These are phyloP conservation scores for Odontamblyopus rebecca DNA, from an alignment of 2,797 vertebrate genomes.

Conservation along the genomic window DNA sequence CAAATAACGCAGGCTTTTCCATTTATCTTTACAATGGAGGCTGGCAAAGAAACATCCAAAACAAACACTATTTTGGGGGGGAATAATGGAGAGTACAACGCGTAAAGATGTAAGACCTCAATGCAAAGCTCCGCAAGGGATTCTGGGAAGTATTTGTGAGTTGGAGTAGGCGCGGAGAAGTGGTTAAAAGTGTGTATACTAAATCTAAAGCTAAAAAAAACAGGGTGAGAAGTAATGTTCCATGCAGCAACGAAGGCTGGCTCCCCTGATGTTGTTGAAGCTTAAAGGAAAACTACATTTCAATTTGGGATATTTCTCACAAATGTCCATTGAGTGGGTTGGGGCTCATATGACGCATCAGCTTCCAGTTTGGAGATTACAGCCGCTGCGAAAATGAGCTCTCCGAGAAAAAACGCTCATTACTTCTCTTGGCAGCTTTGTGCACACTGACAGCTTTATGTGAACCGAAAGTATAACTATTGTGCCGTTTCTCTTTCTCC, in stretches of 20 bases:
- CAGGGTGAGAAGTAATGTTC: neutral
- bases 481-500: conserved; percentile 5
- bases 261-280: conserved; percentile 4
- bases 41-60: neutral
- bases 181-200: neutral
- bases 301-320: conserved; percentile 3
- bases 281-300: conserved; percentile 11
- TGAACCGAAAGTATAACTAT: conserved; percentile 5
- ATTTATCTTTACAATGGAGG: conserved; percentile 10
- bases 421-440: conserved; percentile 3
- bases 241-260: neutral
- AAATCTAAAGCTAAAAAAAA: neutral
- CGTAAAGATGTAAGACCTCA: conserved; percentile 1
- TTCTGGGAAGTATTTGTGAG: conserved; percentile 1
- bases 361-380: conserved; percentile 3
- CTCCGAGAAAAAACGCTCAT: conserved; percentile 1
- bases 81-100: conserved; percentile 1
- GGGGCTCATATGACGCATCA: conserved; percentile 4
- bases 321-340: conserved; percentile 8
- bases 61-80: neutral
- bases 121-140: neutral
- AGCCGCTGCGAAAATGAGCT: neutral
- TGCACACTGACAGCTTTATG: conserved; percentile 13
- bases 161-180: neutral
- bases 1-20: neutral